Conservation (phyloP, 2,888 invertebrate species). For the Megaustenia siamemsis region DNA sequence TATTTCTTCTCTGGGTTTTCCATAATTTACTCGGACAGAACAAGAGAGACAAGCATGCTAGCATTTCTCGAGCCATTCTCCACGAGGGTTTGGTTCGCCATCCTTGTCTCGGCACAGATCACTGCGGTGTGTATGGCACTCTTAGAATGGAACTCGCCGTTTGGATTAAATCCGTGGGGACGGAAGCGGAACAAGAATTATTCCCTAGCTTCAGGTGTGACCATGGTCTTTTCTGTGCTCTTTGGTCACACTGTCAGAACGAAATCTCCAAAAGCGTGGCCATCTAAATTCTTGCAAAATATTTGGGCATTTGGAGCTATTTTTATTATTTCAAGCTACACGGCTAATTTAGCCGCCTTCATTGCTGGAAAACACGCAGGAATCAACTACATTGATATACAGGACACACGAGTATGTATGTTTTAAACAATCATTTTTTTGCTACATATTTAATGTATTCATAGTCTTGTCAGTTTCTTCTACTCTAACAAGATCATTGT, state of each 20-base stretch:
- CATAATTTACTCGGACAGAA: constrained; percentile 86
- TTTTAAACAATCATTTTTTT: too few relatives aligned
- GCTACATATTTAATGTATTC: too few relatives aligned
- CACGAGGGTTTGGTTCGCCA: constrained; percentile 92
- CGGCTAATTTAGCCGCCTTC: constrained; percentile 94
- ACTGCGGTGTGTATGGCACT: constrained; percentile 94
- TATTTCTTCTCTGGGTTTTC: constrained; percentile 94
- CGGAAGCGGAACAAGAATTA: constrained; percentile 94
- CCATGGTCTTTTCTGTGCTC: constrained; percentile 95
- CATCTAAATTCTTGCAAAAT: constrained; percentile 96
- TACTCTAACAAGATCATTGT: too few relatives aligned
- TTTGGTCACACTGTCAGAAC: constrained; percentile 96
- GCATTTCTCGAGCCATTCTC: constrained; percentile 94
- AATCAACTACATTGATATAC: constrained; percentile 88
- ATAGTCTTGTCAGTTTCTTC: too few relatives aligned
- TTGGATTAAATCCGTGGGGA: constrained; percentile 96
- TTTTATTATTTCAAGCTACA: constrained; percentile 95
- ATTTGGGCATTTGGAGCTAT: constrained; percentile 97
- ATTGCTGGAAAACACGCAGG: constrained; percentile 94
- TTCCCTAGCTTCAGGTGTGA: constrained; percentile 91
- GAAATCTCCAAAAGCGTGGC: constrained; percentile 97
- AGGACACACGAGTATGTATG: constrained; percentile 90
- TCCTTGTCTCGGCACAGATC: constrained; percentile 91
- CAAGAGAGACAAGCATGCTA: constrained; percentile 82
- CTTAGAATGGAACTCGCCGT: constrained; percentile 96